A percentile compares a stretch with the other conserved stretches of the same genome.
These are phyloP conservation scores for Nebria ingens DNA, from an alignment of 1,140 invertebrate species.

Conservation along the genomic window DNA sequence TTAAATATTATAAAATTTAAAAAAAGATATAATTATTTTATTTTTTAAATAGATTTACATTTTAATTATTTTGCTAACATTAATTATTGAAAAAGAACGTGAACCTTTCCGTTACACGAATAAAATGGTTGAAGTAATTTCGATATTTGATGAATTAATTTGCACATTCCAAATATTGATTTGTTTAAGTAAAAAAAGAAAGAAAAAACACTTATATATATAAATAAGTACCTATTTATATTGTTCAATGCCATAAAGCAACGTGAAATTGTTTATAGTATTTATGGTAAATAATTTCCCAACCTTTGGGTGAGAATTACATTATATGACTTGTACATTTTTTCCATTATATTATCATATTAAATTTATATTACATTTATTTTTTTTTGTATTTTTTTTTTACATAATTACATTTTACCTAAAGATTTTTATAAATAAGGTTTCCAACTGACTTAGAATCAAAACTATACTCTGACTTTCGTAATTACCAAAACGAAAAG, in stretches of 20 bases:
- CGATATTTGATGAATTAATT: background rate
- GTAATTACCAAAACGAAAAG: too few relatives aligned
- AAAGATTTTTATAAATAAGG: too few relatives aligned
- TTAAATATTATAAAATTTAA: background rate
- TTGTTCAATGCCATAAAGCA: slow-evolving; percentile 1
- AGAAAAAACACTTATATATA: background rate
- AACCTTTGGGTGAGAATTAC: background rate
- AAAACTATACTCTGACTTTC: too few relatives aligned
- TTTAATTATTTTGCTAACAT: slow-evolving; percentile 6
- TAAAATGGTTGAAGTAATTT: too few relatives aligned
- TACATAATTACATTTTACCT: too few relatives aligned
- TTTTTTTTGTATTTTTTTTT: too few relatives aligned
- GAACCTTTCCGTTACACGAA: too few relatives aligned
- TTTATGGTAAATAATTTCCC: slow-evolving; percentile 5
- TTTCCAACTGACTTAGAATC: too few relatives aligned
- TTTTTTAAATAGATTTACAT: slow-evolving; percentile 7
- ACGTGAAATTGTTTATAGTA: background rate
- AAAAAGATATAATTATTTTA: slow-evolving; percentile 5
- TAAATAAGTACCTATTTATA: too few relatives aligned
- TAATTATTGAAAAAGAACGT: background rate
- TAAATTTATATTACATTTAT: slow-evolving; percentile 12
- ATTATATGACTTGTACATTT: slow-evolving; percentile 9
- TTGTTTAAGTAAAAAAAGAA: background rate
- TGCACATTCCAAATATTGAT: slow-evolving; percentile 5
- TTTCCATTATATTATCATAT: slow-evolving; percentile 10